Percentiles rank a stretch among this genome's conserved stretches.
Evolutionary conservation across 53 echinoderm and acorn worm species (phyloP).

Genomic region (Actinopyga echinites): DNA sequence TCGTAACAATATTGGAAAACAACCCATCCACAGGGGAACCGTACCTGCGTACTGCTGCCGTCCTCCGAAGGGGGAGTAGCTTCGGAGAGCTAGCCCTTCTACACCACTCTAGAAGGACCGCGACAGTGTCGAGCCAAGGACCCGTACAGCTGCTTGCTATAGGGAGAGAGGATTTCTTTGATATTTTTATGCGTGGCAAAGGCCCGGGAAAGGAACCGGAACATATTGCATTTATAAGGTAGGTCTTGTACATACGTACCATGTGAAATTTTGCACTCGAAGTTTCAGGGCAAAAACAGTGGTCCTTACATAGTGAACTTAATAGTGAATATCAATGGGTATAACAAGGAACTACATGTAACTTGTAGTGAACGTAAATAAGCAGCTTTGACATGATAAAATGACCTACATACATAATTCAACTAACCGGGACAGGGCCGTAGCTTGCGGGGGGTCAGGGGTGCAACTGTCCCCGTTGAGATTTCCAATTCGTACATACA

Average conservation of each 20-base stretch:
- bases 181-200: conserved; percentile 96
- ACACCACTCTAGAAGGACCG: conserved; percentile 83
- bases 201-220: conserved; percentile 86
- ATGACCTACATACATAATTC: too few species aligned
- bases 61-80: conserved; percentile 87
- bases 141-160: conserved; percentile 83
- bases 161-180: conserved; percentile 94
- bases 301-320: too few species aligned
- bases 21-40: conserved; percentile 74
- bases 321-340: too few species aligned
- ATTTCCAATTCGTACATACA: too few species aligned
- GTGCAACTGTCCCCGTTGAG: too few species aligned
- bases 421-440: too few species aligned
- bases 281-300: too few species aligned
- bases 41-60: conserved; percentile 76
- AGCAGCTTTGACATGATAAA: too few species aligned
- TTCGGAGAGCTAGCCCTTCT: conserved; percentile 95
- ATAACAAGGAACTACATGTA: too few species aligned
- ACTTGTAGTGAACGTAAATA: too few species aligned
- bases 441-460: too few species aligned
- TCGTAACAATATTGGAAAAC: conserved; percentile 84
- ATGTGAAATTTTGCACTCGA: background rate
- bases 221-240: conserved; percentile 83
- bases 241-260: background rate
- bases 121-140: conserved; percentile 91